Evolutionary conservation across 1,140 invertebrate species (phyloP).

Genomic region (Drosophila nebulosa): DNA sequence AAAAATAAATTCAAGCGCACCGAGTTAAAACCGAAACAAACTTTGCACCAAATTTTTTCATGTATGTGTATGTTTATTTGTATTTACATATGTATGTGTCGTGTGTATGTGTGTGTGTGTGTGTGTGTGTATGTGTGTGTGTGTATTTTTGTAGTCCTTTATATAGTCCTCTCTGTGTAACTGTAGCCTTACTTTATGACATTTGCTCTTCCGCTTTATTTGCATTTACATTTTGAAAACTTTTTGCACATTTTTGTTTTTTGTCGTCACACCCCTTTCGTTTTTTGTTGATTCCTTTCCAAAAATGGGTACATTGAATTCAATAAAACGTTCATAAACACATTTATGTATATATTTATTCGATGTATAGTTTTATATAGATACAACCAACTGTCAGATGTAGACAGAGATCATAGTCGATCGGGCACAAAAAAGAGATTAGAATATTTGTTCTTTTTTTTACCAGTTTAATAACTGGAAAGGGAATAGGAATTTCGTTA

Average conservation of each 20-base stretch:
- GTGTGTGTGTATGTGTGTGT: slow-evolving; percentile 4
- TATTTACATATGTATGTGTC: slow-evolving; percentile 15
- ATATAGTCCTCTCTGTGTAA: slow-evolving; percentile 49
- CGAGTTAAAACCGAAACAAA: slow-evolving; percentile 81
- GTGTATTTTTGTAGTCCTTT: slow-evolving; percentile 24
- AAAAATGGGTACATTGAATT: background rate
- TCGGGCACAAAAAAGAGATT: too few relatives aligned
- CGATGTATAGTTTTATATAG: too few relatives aligned
- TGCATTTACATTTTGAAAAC: slow-evolving; percentile 62
- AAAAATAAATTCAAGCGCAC: slow-evolving; percentile 80
- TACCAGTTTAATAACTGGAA: too few relatives aligned
- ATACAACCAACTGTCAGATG: too few relatives aligned
- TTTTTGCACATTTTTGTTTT: slow-evolving; percentile 34
- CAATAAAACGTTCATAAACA: too few relatives aligned
- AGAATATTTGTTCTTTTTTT: too few relatives aligned
- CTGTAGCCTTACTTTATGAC: slow-evolving; percentile 70
- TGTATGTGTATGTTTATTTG: slow-evolving; percentile 17
- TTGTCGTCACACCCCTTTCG: background rate
- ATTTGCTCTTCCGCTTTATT: slow-evolving; percentile 64
- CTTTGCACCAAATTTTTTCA: slow-evolving; percentile 72
- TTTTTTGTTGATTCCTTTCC: background rate
- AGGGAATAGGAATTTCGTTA: too few relatives aligned
- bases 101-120: slow-evolving; percentile 1
- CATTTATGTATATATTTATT: too few relatives aligned
- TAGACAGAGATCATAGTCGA: too few relatives aligned